Percentiles rank a stretch among this genome's conserved stretches.
phyloP scores from a whole-genome alignment of 2,888 invertebrate species.

The Oxystoma pomonae region DNA sequence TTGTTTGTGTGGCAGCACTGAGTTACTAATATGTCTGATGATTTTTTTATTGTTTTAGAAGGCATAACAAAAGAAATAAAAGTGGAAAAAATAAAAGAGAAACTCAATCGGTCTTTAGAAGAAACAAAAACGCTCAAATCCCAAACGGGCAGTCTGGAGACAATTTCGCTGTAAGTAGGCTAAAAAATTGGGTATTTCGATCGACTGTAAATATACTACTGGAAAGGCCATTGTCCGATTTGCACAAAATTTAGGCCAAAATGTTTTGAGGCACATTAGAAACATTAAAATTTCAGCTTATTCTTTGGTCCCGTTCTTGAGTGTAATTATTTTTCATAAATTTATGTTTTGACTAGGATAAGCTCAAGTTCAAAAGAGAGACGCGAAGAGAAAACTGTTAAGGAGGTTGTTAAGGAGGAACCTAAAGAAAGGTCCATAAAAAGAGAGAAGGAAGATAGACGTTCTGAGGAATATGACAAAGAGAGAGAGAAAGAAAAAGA shows the following conservation, averaged over 20 bases:
- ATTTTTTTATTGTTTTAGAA: conserved; percentile 21
- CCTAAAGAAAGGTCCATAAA: conserved; percentile 50
- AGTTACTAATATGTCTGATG: no score
- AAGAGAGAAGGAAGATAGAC: conserved; percentile 55
- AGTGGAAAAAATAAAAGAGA: conserved; percentile 33
- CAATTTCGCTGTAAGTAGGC: neutral
- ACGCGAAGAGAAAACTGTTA: conserved; percentile 17
- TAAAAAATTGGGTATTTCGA: neutral
- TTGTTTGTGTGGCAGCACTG: no score
- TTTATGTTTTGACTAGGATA: neutral
- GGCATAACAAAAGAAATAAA: conserved; percentile 31
- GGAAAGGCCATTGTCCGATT: no score
- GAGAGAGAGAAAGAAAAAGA: conserved; percentile 60
- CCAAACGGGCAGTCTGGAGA: neutral
- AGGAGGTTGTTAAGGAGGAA: conserved; percentile 50
- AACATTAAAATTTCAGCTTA: no score
- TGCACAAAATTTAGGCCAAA: no score
- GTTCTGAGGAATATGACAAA: conserved; percentile 56
- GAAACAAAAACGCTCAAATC: conserved; percentile 33
- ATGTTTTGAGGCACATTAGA: no score
- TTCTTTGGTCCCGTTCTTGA: no score
- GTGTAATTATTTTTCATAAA: no score
- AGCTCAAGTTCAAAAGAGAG: neutral
- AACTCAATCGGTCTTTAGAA: conserved; percentile 31
- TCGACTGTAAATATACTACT: no score